These are phyloP conservation scores for Apodemia mormo DNA, from an alignment of 2,888 invertebrate genomes.

Conservation along the genomic window DNA sequence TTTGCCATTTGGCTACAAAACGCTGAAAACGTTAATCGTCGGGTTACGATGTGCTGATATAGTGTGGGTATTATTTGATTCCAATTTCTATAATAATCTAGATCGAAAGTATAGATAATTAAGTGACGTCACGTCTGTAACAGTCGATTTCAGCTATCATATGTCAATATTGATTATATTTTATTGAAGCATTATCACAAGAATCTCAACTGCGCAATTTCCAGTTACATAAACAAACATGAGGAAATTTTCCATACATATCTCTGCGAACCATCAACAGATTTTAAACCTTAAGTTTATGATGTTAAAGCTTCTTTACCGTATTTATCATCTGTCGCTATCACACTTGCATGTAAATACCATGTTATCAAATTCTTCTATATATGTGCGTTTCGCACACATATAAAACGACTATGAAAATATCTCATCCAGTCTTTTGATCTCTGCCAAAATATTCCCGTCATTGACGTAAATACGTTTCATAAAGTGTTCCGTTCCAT, in stretches of 20 bases:
- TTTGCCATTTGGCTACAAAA: too few relatives aligned
- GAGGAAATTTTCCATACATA: constrained; percentile 11
- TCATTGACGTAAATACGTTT: not conserved
- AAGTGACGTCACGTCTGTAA: not conserved
- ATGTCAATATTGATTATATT: constrained; percentile 11
- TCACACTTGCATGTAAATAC: not conserved
- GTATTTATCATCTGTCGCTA: not conserved
- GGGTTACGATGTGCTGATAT: too few relatives aligned
- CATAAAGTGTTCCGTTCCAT: not conserved
- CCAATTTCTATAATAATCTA: too few relatives aligned
- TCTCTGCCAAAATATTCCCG: not conserved
- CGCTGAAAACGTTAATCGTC: too few relatives aligned
- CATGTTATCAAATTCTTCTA: not conserved
- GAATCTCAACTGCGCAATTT: constrained; percentile 25
- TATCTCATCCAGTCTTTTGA: constrained; percentile 6
- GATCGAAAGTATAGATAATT: too few relatives aligned
- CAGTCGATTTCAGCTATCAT: not conserved
- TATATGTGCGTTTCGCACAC: constrained; percentile 4
- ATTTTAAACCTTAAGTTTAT: not conserved
- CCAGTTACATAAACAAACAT: constrained; percentile 19
- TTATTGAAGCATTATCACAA: not conserved
- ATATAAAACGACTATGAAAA: not conserved
- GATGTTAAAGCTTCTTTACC: not conserved
- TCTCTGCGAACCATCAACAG: not conserved
- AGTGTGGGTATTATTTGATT: too few relatives aligned